Evolutionary conservation across 2,888 invertebrate species (phyloP).

Genomic region (Heliconius hortense): DNA sequence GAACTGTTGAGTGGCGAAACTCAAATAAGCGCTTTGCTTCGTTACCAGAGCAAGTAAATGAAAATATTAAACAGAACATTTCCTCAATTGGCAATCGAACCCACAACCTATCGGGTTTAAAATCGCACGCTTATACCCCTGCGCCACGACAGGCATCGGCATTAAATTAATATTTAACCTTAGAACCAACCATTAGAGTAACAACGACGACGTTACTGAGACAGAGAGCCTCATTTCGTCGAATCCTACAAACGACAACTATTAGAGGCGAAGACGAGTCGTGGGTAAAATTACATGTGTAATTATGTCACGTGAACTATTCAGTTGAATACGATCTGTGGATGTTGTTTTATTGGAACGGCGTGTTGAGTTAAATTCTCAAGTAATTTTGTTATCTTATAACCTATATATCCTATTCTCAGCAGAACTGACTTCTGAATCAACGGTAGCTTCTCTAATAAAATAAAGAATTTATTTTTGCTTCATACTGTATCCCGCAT

Average conservation of each 20-base stretch:
- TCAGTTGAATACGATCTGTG: conserved; percentile 24
- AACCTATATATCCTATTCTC: not conserved
- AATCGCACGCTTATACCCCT: not conserved
- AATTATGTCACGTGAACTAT: conserved; percentile 32
- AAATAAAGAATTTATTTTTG: no score
- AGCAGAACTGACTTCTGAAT: no score
- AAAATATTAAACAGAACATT: not conserved
- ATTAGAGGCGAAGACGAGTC: conserved; percentile 30
- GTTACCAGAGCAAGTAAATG: not conserved
- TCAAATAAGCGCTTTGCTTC: no score
- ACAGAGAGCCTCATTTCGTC: conserved; percentile 23
- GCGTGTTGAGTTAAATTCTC: not conserved
- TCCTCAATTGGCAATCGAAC: not conserved
- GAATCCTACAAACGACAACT: conserved; percentile 33
- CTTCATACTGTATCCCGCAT: no score
- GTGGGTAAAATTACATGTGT: conserved; percentile 32
- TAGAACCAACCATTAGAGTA: not conserved
- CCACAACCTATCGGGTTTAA: not conserved
- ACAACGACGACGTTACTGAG: not conserved
- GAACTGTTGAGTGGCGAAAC: not conserved
- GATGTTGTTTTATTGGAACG: conserved; percentile 9
- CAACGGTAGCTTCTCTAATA: no score
- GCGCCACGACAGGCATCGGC: not conserved
- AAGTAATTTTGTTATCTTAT: not conserved
- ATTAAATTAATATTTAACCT: not conserved